Percentiles rank a stretch among this genome's conserved stretches.
phyloP scores from a whole-genome alignment of 2,797 vertebrate genomes.

The Aselliscus stoliczkanus region DNA sequence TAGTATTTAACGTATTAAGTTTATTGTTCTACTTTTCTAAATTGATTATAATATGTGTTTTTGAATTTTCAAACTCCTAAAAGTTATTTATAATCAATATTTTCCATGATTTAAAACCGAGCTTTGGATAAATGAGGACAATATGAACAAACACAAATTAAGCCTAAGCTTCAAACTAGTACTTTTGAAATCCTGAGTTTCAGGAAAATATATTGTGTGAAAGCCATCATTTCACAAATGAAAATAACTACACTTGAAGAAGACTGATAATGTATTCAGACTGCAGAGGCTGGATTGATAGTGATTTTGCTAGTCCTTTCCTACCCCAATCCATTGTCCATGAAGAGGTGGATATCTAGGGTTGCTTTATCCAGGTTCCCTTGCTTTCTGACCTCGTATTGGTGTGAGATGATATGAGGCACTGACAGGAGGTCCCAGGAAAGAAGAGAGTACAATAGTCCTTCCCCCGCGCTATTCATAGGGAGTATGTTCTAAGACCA shows the following conservation, averaged over 20 bases:
- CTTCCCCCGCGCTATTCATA: not conserved
- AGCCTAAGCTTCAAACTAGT: not conserved
- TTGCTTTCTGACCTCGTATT: not conserved
- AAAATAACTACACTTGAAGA: not conserved
- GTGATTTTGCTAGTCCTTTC: not conserved
- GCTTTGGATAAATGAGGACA: not conserved
- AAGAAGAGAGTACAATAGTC: not conserved
- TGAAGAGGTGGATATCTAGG: not conserved
- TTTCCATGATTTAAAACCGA: not conserved
- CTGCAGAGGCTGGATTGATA: not conserved
- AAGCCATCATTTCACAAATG: not conserved
- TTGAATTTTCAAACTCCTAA: not conserved
- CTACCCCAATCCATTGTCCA: not conserved
- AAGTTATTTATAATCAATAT: not conserved
- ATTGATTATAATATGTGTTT: not conserved
- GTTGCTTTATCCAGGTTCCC: not conserved
- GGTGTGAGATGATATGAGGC: not conserved
- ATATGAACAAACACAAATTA: not conserved
- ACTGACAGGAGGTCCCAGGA: accelerated
- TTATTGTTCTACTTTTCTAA: not conserved
- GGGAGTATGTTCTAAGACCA: not conserved
- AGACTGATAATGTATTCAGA: not conserved
- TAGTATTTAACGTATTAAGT: not conserved
- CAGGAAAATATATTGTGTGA: not conserved
- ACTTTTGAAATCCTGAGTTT: not conserved